phyloP scores from a whole-genome alignment of 1,140 invertebrate genomes.

The Anastrepha ludens region DNA sequence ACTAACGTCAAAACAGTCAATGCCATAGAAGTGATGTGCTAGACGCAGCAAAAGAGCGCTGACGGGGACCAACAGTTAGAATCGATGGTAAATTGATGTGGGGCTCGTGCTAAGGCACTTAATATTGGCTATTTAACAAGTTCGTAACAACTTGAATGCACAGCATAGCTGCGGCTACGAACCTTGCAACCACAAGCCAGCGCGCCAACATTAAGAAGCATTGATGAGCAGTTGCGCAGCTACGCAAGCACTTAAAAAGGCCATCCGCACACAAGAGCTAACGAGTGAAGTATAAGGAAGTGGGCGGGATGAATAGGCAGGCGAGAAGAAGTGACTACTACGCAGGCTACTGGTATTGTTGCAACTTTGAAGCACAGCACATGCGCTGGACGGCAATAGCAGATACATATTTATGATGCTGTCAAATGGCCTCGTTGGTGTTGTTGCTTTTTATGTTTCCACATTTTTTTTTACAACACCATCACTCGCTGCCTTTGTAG shows the following conservation, averaged over 20 bases:
- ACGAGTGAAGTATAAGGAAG: neutral
- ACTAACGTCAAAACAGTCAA: too few relatives aligned
- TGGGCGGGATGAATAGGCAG: neutral
- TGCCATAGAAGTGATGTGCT: neutral
- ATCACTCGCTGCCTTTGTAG: conserved; percentile 29
- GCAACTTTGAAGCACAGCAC: neutral
- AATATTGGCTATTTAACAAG: conserved; percentile 40
- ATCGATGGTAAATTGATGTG: conserved; percentile 42
- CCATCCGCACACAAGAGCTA: neutral
- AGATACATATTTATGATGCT: conserved; percentile 27
- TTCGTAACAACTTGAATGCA: neutral
- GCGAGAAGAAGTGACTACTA: neutral
- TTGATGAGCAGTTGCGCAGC: conserved; percentile 3
- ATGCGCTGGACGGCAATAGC: neutral
- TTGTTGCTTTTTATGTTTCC: neutral
- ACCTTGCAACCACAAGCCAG: neutral
- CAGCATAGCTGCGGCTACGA: neutral
- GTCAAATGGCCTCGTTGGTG: neutral
- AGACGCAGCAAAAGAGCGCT: neutral
- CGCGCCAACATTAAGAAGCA: neutral
- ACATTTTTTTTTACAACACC: neutral
- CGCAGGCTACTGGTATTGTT: conserved; percentile 35
- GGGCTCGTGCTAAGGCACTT: conserved; percentile 48
- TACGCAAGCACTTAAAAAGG: conserved; percentile 31
- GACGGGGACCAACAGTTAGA: conserved; percentile 18